Evolutionary conservation across 2,797 vertebrate genomes (phyloP).

Genomic region (Chelonia mydas): DNA sequence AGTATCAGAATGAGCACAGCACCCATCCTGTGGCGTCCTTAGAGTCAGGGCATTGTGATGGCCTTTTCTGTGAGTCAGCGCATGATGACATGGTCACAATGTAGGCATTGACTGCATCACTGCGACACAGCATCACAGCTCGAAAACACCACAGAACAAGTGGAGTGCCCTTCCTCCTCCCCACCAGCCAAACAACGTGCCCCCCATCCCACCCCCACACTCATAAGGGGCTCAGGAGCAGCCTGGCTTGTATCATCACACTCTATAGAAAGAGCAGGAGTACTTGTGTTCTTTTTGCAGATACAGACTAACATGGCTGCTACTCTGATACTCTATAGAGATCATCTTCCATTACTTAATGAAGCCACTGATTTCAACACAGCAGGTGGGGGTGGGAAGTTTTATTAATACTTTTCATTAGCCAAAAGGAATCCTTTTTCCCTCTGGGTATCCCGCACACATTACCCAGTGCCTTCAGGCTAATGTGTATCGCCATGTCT

Average conservation of each 20-base stretch:
- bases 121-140: not conserved
- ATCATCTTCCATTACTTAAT: not conserved
- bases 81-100: not conserved
- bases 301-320: no score
- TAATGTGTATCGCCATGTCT: not conserved
- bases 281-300: no score
- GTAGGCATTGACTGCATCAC: not conserved
- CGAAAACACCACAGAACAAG: not conserved
- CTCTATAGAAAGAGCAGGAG: no score
- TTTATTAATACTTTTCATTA: not conserved
- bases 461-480: not conserved
- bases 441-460: not conserved
- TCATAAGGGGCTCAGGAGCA: not conserved
- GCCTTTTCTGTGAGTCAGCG: not conserved
- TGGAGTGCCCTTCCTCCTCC: not conserved
- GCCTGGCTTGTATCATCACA: not conserved
- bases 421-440: not conserved
- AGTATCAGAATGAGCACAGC: no score
- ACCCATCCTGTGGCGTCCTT: no score
- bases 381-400: not conserved
- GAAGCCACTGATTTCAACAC: not conserved
- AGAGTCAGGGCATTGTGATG: not conserved
- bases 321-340: not conserved
- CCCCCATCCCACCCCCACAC: not conserved
- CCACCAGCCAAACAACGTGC: not conserved